Conservation (phyloP, 2,113 vertebrate genomes). For the Papio anubis region DNA sequence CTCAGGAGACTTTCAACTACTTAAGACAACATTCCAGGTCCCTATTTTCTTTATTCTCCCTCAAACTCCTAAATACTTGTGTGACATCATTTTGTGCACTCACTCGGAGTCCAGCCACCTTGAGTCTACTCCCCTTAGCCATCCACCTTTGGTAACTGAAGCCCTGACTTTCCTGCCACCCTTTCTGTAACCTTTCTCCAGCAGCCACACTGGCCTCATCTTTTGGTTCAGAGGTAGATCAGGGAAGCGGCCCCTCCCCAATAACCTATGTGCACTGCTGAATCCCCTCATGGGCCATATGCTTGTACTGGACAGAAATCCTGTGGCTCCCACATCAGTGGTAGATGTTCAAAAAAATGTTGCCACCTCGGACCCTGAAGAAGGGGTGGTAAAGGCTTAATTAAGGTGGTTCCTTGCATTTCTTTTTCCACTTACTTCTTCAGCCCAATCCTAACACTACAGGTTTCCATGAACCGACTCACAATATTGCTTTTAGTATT, state of each 20-base stretch:
- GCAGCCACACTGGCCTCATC: neutral
- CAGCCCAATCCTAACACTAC: neutral
- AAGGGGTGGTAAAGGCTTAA: neutral
- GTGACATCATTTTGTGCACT: neutral
- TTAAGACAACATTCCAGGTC: neutral
- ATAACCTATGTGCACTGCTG: rapidly evolving
- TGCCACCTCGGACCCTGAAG: neutral
- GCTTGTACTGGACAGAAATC: neutral
- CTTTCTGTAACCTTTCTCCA: neutral
- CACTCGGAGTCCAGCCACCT: neutral
- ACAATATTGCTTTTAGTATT: neutral
- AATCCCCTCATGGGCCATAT: neutral
- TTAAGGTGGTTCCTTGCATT: neutral
- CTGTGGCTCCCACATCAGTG: neutral
- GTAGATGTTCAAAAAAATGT: neutral
- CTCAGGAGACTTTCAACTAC: neutral
- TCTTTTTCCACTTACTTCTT: neutral
- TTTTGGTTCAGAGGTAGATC: neutral
- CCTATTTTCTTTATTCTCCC: neutral
- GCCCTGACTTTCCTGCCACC: neutral
- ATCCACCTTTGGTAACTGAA: neutral
- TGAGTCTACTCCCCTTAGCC: neutral
- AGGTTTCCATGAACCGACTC: neutral
- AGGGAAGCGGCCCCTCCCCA: neutral
- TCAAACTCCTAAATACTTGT: neutral